phyloP scores from a whole-genome alignment of 2,888 invertebrate species.

The Latheticus oryzae region DNA sequence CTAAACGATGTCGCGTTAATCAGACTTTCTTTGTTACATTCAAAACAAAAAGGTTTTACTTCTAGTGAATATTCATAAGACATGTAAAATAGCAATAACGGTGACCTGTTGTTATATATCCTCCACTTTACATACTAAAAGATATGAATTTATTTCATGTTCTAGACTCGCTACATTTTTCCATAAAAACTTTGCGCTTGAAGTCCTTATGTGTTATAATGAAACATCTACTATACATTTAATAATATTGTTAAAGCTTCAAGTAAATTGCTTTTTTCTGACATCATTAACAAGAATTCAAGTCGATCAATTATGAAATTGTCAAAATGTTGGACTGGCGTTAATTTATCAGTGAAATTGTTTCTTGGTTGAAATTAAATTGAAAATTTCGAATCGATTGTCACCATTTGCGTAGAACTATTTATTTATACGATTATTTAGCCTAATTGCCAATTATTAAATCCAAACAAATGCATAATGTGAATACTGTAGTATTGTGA shows the following conservation, averaged over 20 bases:
- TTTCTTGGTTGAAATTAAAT: neutral
- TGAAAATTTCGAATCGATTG: neutral
- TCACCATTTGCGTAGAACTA: neutral
- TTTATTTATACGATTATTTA: conserved; percentile 27
- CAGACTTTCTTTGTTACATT: conserved; percentile 35
- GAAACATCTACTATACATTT: conserved; percentile 19
- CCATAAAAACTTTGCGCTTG: conserved; percentile 2
- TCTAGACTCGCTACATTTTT: conserved; percentile 17
- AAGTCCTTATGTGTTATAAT: conserved; percentile 5
- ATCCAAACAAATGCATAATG: conserved; percentile 27
- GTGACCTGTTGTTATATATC: conserved; percentile 36
- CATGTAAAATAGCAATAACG: conserved; percentile 34
- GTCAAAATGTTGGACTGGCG: too few relatives aligned
- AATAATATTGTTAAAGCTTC: conserved; percentile 21
- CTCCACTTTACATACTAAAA: conserved; percentile 16
- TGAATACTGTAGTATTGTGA: conserved; percentile 25
- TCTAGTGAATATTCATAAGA: conserved; percentile 42
- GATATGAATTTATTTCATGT: conserved; percentile 28
- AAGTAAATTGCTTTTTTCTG: conserved; percentile 28
- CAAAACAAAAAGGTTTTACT: conserved; percentile 36
- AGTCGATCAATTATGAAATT: too few relatives aligned
- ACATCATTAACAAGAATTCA: conserved; percentile 34
- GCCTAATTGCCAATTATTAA: conserved; percentile 32
- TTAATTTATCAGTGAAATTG: too few relatives aligned
- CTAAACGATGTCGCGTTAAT: conserved; percentile 36